A percentile compares a stretch with the other conserved stretches of the same genome.
Evolutionary conservation across 1,140 invertebrate species (phyloP).

Genomic region (Adoxophyes honmai): DNA sequence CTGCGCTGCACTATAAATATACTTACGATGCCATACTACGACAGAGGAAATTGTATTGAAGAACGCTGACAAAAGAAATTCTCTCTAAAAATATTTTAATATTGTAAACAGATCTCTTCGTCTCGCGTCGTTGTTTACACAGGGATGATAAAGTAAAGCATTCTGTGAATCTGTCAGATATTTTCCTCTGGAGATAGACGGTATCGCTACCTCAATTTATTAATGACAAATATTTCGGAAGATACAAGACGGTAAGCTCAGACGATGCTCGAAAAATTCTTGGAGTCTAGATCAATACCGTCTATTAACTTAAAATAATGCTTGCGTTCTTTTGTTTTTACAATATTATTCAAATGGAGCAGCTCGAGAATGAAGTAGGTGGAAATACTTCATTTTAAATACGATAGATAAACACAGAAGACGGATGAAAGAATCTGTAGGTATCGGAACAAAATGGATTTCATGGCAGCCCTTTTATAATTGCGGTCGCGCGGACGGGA

Average conservation of each 20-base stretch:
- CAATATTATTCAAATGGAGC: no score
- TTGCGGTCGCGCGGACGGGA: slow-evolving; percentile 30
- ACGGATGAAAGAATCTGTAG: slow-evolving; percentile 29
- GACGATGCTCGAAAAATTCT: no score
- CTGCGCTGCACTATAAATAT: neutral
- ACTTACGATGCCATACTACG: neutral
- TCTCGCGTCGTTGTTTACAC: neutral
- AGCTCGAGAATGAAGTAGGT: no score
- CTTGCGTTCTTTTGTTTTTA: no score
- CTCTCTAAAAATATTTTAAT: slow-evolving; percentile 12
- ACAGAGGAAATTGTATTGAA: neutral
- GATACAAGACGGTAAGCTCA: no score
- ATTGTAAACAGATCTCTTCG: slow-evolving; percentile 9
- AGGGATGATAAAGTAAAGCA: slow-evolving; percentile 4
- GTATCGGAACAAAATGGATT: slow-evolving; percentile 22
- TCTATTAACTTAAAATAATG: no score
- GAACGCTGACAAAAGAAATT: slow-evolving; percentile 2
- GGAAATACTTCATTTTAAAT: no score
- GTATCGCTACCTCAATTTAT: no score
- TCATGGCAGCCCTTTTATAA: slow-evolving; percentile 34
- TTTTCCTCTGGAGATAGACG: no score
- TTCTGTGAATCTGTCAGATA: neutral
- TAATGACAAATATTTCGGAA: no score
- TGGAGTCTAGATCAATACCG: no score
- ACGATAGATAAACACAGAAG: neutral